Evolutionary conservation across 2,113 vertebrate species (phyloP), one percentile per base, ranked within the genome.

Genomic region (Genyomyrus donnyi): DNA sequence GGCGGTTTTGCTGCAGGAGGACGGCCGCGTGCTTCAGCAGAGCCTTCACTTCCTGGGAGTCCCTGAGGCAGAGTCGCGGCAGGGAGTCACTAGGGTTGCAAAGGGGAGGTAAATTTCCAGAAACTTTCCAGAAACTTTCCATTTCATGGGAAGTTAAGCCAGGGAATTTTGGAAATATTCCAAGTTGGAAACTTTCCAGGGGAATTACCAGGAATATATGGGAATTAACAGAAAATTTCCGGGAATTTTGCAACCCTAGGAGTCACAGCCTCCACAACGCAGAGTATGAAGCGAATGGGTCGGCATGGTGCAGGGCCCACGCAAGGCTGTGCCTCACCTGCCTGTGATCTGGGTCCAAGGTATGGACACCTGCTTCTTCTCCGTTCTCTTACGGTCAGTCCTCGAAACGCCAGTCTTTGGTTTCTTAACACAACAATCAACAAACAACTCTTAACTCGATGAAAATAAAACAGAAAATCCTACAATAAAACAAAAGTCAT

Each of bases 11-110:
- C n/a, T 90, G 80, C 88, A 96, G 89, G 74, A 95, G 0, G 77
- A 93, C 94, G 24, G 93, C 93, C 93, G 98, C 91, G 21, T 89
- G 86, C 21, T 92, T 53, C 13, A 93, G 24, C 89, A 97, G 93
- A 15, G 92, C 92, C 89, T 94, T 93, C 88, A 88, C 85, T 87
- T 94, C 94, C 90, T 92, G 83, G 90, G 93, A 21, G 46, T 95
- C 94, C 56, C 95, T 96, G 21, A 21, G 31, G 10, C 86, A 83
- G 17, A 88, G 45, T 27, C n/a, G 10, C 1, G 3, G 5, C 77
- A 62, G 52, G 50, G 27, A 89, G 88, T 80, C 74, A 80, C 35
- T n/a, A n/a, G n/a, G n/a, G n/a, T n/a, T n/a, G n/a, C n/a, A n/a
- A n/a, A n/a, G n/a, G n/a, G n/a, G n/a, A n/a, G n/a, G n/a, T n/a